Evolutionary conservation across 2,113 vertebrate species (phyloP), one percentile per base, ranked within the genome.

Genomic region (Cottus gobio): DNA sequence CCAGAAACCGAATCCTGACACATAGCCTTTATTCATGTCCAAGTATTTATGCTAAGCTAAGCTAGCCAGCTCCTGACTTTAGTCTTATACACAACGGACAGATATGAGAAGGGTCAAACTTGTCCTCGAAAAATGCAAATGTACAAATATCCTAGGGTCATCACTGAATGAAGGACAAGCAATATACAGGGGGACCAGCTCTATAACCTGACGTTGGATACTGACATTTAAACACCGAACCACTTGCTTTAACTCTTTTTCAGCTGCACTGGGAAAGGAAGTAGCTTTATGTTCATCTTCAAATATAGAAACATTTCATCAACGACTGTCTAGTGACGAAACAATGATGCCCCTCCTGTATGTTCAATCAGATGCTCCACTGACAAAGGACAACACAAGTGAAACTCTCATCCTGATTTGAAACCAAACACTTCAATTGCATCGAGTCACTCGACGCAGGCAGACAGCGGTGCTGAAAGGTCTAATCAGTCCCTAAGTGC

Each of bases 401-500:
- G 15, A 68, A 65, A 50, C 61, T 61, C 30, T 48, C 34, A 37
- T 8, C 28, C 36, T 18, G 52, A 20, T 71, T 36, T 74, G 37
- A 77, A 60, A 60, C 63, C 67, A 77, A 80, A 78, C 70, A 61
- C 81, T 69, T 80, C 39, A 77, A 58, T 68, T 70, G 68, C 68
- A 9, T 46, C 39, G 60, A 73, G 85, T 76, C 74, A 83, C 68
- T 69, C 52, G 26, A 74, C 2, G 16, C 54, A 44, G 69, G 8
- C 77, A 79, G 66, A 67, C 79, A 64, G 56, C 62, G 63, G 76
- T 39, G 78, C 62, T 63, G 77, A 58, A 76, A 85, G 75, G 42
- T 82, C 70, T 88, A 85, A 90, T 90, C 75, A 79, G 79, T 82
- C 80, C 69, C 74, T 62, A 71, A 90, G 75, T 72, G 66, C 31